These are phyloP conservation scores for Echinarachnius parma DNA, from an alignment of 53 echinoderm and acorn worm genomes.

Conservation along the genomic window DNA sequence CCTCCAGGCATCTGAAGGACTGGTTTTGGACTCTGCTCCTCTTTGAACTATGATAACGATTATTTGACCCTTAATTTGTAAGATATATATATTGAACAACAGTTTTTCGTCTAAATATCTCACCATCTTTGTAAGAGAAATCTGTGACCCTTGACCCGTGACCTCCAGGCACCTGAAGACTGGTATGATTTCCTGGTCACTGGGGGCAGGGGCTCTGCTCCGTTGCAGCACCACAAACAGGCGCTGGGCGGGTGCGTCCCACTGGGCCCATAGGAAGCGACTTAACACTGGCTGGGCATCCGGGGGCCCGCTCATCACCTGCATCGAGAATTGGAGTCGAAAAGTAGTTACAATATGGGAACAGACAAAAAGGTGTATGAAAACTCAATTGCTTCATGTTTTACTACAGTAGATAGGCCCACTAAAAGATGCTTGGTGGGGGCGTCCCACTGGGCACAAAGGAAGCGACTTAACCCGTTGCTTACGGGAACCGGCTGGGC, in stretches of 20 bases:
- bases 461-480: too few relatives aligned
- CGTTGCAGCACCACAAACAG: conserved; percentile 60
- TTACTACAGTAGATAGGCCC: too few relatives aligned
- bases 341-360: too few relatives aligned
- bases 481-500: too few relatives aligned
- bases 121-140: conserved; percentile 60
- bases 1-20: too few relatives aligned
- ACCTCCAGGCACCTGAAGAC: conserved; percentile 79
- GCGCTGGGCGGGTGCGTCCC: conserved; percentile 77
- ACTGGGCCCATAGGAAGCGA: conserved; percentile 91
- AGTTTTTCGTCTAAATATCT: not conserved
- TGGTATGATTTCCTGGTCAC: conserved; percentile 39
- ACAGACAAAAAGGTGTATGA: too few relatives aligned
- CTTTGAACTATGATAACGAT: too few relatives aligned
- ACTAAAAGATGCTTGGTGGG: too few relatives aligned
- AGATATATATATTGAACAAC: not conserved
- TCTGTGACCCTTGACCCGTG: conserved; percentile 53
- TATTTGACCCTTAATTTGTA: too few relatives aligned
- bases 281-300: conserved; percentile 65
- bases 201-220: not conserved
- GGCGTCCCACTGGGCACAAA: too few relatives aligned
- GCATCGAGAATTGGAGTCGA: not conserved
- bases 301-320: conserved; percentile 90
- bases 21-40: too few relatives aligned
- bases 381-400: too few relatives aligned